These are phyloP conservation scores for Chaetorhynchus papuensis DNA, from an alignment of 2,113 vertebrate genomes.

Conservation along the genomic window DNA sequence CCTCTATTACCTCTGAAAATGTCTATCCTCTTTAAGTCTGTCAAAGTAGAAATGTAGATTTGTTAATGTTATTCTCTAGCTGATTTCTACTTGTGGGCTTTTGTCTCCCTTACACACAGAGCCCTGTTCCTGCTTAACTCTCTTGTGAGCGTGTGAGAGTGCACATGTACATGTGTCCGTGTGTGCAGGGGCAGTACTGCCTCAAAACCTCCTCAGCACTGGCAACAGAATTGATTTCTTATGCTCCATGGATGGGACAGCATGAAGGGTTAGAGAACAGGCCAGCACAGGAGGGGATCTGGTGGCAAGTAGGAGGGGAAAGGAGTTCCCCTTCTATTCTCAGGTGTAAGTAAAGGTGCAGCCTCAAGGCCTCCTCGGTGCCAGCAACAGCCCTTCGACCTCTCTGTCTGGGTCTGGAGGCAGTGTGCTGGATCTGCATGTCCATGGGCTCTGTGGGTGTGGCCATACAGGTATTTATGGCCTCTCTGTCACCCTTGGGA, in stretches of 20 bases:
- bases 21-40: neutral
- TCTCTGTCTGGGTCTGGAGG: neutral
- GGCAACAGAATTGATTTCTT: neutral
- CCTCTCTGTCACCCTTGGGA: neutral
- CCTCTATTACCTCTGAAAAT: neutral
- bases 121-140: neutral
- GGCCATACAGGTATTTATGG: neutral
- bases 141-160: rapidly evolving
- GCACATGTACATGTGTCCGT: rapidly evolving
- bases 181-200: no score
- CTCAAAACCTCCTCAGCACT: neutral
- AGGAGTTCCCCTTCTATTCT: neutral
- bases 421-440: neutral
- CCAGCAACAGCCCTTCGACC: rapidly evolving
- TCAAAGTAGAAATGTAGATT: neutral
- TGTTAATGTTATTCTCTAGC: neutral
- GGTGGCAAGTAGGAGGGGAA: neutral
- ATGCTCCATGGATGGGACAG: neutral
- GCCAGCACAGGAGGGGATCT: neutral
- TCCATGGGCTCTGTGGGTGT: neutral
- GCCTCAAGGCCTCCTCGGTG: neutral
- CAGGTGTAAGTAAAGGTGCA: neutral
- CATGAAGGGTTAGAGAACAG: neutral
- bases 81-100: neutral
- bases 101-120: rapidly evolving